Evolutionary conservation across 2,797 vertebrate species (phyloP), one percentile per base, ranked within the genome.

Genomic region (Darevskia nairensis): DNA sequence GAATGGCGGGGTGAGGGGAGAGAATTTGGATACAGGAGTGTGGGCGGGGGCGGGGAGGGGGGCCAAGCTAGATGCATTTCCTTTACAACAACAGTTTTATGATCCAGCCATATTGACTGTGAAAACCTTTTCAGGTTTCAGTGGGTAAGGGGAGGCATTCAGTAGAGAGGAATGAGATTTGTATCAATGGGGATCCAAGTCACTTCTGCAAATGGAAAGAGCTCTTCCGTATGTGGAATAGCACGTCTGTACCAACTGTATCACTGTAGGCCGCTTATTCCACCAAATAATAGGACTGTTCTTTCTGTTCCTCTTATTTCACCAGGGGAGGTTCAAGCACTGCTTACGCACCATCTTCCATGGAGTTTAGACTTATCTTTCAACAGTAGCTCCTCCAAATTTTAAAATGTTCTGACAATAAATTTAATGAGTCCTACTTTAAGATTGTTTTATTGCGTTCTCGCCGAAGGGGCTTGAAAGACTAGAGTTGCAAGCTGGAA

Each of bases 31-130:
- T 44, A 64, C 9, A 44, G 11, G 27, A 71, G 55, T 32, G 10
- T 25, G 59, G 19, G 11, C 32, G 1, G 29, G 4, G 11, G 29
- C 4, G 0, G 11, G 8, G 21, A 4, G 21, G 59, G 19, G 1
- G 55, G 13, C 3, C 35, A 85, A 55, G 64, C 35, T 27, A 46
- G 3, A 29, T 69, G 23, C 25, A 32, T 19, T 41, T 66, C 61
- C 21, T 82, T 82, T 44, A 68, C 35, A 68, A 9, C 25, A 39
- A 17, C 2, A 61, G 17, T 29, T 46, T 35, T 64, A 64, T 66
- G 25, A 39, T 68, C 13, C 15, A 41, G 32, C 44, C 15, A 15
- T 55, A 55, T 55, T 55, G 50, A 55, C 50, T 4, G 50, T 55
- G 50, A 50, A 50, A 15, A 82, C 13, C 25, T 8, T n/a, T 55